A percentile compares a stretch with the other conserved stretches of the same genome.
phyloP scores from a whole-genome alignment of 2,113 vertebrate species.

The Octodon degus region DNA sequence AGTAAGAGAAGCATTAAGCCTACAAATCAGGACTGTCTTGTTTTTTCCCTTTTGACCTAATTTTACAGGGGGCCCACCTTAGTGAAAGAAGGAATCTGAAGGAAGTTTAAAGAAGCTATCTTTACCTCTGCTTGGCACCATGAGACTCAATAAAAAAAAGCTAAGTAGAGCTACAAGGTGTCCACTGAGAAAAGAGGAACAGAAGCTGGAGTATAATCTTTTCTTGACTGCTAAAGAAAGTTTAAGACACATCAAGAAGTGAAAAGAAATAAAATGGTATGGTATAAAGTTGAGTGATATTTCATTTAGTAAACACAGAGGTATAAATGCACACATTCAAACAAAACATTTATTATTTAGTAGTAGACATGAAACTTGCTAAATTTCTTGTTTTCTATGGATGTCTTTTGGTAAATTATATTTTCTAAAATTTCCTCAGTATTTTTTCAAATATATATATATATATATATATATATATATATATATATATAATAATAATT shows the following conservation, averaged over 20 bases:
- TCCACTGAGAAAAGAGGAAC: background rate
- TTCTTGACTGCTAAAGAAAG: background rate
- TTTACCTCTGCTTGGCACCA: background rate
- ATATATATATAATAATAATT: slow-evolving; percentile 58
- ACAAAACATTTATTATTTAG: background rate
- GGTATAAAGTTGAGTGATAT: background rate
- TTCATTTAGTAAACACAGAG: background rate
- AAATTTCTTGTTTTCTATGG: slow-evolving; percentile 32
- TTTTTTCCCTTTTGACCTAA: background rate
- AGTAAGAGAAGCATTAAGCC: background rate
- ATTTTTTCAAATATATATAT: slow-evolving; percentile 4
- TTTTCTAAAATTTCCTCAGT: background rate
- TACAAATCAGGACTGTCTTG: background rate
- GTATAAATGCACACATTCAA: background rate
- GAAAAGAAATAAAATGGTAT: background rate
- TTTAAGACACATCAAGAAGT: background rate
- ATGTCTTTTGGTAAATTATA: background rate
- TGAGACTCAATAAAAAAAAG: background rate
- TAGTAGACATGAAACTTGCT: background rate
- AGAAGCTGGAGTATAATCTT: background rate
- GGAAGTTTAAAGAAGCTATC: background rate
- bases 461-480: background rate
- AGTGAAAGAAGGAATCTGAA: background rate
- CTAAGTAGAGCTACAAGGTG: background rate
- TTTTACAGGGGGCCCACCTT: no score